Evolutionary conservation across 2,797 vertebrate genomes (phyloP).

Genomic region (Liparis tanakae): DNA sequence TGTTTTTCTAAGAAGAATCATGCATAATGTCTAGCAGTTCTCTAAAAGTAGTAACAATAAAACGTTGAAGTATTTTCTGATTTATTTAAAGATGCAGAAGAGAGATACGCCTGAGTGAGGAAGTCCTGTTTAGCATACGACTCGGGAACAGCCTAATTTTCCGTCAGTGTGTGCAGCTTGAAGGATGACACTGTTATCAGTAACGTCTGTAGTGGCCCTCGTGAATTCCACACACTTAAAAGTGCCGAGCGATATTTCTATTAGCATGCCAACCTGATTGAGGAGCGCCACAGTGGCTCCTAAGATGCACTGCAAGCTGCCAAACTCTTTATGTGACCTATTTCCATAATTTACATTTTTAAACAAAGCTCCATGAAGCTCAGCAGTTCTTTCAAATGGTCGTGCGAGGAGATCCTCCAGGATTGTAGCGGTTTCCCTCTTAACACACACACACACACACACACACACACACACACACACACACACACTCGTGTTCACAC

Average conservation of each 20-base stretch:
- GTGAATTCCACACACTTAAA: slow-evolving; percentile 57
- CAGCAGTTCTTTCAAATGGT: slow-evolving; percentile 68
- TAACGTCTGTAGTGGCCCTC: slow-evolving; percentile 50
- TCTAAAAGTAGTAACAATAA: slow-evolving; percentile 22
- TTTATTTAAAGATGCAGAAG: slow-evolving; percentile 43
- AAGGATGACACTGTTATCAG: slow-evolving; percentile 60
- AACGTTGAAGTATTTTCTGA: slow-evolving; percentile 44
- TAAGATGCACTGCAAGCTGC: slow-evolving; percentile 71
- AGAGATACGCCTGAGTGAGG: slow-evolving; percentile 34
- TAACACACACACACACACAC: slow-evolving; percentile 19
- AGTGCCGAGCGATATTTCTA: slow-evolving; percentile 67
- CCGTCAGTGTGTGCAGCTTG: slow-evolving; percentile 56
- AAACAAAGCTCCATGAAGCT: slow-evolving; percentile 77
- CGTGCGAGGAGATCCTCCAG: slow-evolving; percentile 63
- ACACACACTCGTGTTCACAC: slow-evolving; percentile 6
- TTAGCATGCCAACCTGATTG: slow-evolving; percentile 72
- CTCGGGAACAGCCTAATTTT: slow-evolving; percentile 63
- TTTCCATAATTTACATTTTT: slow-evolving; percentile 85
- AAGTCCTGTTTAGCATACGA: slow-evolving; percentile 52
- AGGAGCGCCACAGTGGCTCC: slow-evolving; percentile 70
- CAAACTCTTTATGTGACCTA: slow-evolving; percentile 82
- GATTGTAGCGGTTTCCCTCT: slow-evolving; percentile 44
- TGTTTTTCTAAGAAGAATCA: slow-evolving; percentile 24
- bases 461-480: slow-evolving; percentile 20
- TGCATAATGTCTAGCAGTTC: slow-evolving; percentile 29